Conservation (phyloP, 2,888 invertebrate genomes). For the Polydrusus pterygomalis region DNA sequence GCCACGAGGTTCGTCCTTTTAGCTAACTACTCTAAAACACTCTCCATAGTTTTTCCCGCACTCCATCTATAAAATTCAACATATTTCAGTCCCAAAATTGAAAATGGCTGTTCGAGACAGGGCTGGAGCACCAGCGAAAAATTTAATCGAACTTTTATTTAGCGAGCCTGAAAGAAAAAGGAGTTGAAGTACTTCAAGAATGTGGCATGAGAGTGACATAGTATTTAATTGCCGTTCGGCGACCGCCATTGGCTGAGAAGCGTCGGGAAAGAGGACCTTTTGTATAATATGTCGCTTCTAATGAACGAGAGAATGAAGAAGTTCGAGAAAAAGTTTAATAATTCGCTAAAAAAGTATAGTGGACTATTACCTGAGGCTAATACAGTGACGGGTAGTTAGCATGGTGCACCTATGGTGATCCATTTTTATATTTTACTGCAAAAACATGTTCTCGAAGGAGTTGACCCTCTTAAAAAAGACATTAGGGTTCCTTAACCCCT, state of each 20-base stretch:
- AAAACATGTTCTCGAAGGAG: no score
- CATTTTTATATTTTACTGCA: no score
- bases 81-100: conserved; percentile 43
- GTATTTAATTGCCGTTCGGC: conserved; percentile 56
- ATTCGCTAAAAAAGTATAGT: no score
- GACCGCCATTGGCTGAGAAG: conserved; percentile 48
- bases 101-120: conserved; percentile 51
- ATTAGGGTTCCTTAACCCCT: no score
- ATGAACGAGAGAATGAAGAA: conserved; percentile 2
- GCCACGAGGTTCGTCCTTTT: not conserved
- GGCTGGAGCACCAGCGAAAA: conserved; percentile 48
- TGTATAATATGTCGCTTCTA: conserved; percentile 41
- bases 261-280: conserved; percentile 39
- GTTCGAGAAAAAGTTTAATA: not conserved
- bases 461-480: no score
- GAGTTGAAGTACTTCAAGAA: conserved; percentile 50
- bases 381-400: no score
- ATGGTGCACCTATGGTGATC: no score
- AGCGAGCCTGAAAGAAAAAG: conserved; percentile 33
- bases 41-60: not conserved
- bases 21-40: not conserved
- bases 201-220: conserved; percentile 54
- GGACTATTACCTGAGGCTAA: no score
- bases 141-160: conserved; percentile 55
- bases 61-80: conserved; percentile 21